Evolutionary conservation across 2,888 invertebrate species (phyloP), one percentile per base, ranked within the genome.

Genomic region (Pteria penguin): DNA sequence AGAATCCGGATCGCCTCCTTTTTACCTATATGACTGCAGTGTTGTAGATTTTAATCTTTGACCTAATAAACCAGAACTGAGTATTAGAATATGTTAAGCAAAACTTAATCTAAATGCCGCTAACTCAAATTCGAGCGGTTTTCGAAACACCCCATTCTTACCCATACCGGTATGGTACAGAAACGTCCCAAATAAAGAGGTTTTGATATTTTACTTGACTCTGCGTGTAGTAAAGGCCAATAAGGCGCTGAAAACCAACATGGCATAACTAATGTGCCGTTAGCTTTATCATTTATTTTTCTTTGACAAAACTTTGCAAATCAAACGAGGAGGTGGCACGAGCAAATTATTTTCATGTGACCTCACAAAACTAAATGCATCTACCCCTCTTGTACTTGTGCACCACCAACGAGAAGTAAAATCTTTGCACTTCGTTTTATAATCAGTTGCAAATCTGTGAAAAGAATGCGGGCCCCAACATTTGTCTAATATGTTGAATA

Each of bases 351-450:
- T 32, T 5, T 65, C 63, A 2, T 4, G 24, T n/a, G 22, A 14
- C 63, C 52, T 63, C 1, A 29, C 36, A 5, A 22, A 11, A 8
- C 27, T 18, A n/a, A 68, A 57, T 29, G 55, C 55, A 22, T 68
- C 24, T 4, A 68, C 27, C 2, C 8, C 29, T 24, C 31, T 57
- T 18, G 68, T 63, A 24, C 72, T 63, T 1, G 52, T 27, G 24
- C 29, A 72, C 72, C 72, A 72, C 24, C 61, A 27, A 14, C 29
- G 11, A 8, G 72, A 72, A 33, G 54, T 72, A 55, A 72, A 72
- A 45, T 31, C 24, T 27, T 24, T 22, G 60, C 58, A 57, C 22
- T 45, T 31, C 14, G 18, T 65, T 22, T 65, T 65, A n/a, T 36
- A 65, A 65, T 33, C 18, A 8, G 60, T 24, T 5, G 70, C 70